Conservation (phyloP, 2,113 vertebrate genomes). For the Pelmatolapia mariae region DNA sequence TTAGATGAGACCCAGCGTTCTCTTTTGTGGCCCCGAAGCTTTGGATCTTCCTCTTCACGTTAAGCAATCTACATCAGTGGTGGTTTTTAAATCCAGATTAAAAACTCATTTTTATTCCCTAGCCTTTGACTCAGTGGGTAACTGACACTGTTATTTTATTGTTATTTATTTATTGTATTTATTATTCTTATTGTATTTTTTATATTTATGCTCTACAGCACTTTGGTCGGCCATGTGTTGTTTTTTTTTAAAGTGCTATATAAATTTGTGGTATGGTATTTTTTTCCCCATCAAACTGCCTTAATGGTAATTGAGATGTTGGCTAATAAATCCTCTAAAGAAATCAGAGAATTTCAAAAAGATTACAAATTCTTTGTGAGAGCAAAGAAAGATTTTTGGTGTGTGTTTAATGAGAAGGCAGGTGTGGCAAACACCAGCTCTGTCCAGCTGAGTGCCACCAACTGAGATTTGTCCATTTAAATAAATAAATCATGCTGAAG, state of each 20-base stretch:
- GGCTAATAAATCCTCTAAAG: neutral
- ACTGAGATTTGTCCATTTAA: neutral
- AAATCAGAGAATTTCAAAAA: neutral
- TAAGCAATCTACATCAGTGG: neutral
- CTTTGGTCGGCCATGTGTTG: accelerated
- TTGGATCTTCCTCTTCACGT: neutral
- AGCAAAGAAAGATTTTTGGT: neutral
- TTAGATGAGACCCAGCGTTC: neutral
- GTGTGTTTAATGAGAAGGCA: neutral
- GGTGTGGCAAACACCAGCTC: neutral
- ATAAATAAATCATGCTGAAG: neutral
- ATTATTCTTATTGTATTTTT: neutral
- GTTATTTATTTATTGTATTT: neutral
- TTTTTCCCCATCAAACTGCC: neutral
- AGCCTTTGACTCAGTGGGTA: neutral
- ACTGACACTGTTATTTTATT: neutral
- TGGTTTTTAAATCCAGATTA: neutral
- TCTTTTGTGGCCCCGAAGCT: neutral
- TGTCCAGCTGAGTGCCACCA: neutral
- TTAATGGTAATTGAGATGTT: neutral
- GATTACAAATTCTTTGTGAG: neutral
- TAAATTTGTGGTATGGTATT: neutral
- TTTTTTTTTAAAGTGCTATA: neutral
- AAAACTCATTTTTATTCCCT: neutral
- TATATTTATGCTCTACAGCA: neutral